Conservation (phyloP, 2,113 vertebrate species). For the Hippocampus guttulatus region DNA sequence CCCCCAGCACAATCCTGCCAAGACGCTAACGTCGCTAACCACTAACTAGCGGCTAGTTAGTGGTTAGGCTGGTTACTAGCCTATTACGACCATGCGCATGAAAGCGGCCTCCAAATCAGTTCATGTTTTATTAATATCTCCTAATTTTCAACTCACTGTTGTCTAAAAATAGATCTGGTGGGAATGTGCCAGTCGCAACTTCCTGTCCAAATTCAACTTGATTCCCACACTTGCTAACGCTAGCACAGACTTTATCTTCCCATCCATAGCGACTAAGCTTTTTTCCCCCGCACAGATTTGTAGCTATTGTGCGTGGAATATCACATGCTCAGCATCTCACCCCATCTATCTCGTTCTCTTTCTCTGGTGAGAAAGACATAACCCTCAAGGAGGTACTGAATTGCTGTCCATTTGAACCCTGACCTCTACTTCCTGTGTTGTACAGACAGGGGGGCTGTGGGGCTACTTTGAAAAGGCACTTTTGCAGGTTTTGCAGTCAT, state of each 20-base stretch:
- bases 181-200: background rate
- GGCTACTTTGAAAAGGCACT: background rate
- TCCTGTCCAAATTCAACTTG: background rate
- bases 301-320: conserved; percentile 44
- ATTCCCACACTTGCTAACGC: conserved; percentile 1
- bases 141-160: background rate
- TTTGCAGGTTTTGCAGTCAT: background rate
- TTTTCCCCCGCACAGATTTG: conserved; percentile 11
- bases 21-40: background rate
- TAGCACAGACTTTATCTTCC: background rate
- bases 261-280: background rate
- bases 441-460: background rate
- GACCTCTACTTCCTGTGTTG: conserved; percentile 61
- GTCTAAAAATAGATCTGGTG: background rate
- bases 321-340: conserved; percentile 49
- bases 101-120: background rate
- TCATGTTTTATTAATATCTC: background rate
- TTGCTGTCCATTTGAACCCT: conserved; percentile 48
- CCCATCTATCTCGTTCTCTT: conserved; percentile 2
- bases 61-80: background rate
- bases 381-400: conserved; percentile 35
- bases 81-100: background rate
- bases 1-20: background rate
- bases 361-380: conserved; percentile 8
- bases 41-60: background rate